Conservation (phyloP, 2,113 vertebrate species). For the Microcebus murinus region DNA sequence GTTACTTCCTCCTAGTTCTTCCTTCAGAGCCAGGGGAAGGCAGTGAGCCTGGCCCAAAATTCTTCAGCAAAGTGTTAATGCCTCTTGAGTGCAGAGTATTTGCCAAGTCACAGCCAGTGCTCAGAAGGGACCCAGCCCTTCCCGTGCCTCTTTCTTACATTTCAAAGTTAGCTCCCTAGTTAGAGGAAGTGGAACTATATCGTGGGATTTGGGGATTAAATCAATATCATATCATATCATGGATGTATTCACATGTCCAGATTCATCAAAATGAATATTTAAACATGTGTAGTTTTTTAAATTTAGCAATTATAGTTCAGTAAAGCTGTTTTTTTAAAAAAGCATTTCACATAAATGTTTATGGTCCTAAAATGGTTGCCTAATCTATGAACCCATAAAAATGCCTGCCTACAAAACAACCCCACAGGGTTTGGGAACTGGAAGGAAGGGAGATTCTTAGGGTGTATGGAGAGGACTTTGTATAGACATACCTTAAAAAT, state of each 20-base stretch:
- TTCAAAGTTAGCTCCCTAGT: conserved; percentile 70
- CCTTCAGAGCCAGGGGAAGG: conserved; percentile 7
- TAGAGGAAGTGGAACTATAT: conserved; percentile 58
- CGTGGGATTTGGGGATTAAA: conserved; percentile 65
- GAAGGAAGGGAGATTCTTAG: neutral
- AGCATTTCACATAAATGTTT: conserved; percentile 18
- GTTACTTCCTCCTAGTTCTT: conserved; percentile 61
- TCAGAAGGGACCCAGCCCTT: conserved; percentile 38
- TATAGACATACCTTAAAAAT: neutral
- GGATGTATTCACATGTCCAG: neutral
- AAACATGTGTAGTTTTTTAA: neutral
- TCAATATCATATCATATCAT: neutral
- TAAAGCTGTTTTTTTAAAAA: neutral
- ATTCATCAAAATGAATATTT: neutral
- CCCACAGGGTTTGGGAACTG: neutral
- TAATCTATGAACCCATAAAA: neutral
- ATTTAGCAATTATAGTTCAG: neutral
- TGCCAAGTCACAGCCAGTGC: conserved; percentile 56
- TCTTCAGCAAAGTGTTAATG: conserved; percentile 64
- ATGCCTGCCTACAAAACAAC: neutral
- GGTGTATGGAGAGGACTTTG: neutral
- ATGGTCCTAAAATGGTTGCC: neutral
- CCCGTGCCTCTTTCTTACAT: conserved; percentile 69
- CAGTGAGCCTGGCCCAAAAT: neutral
- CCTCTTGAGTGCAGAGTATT: neutral